Base-by-base conservation (phyloP, 37 sponge, comb jelly and placozoan genomes). In the Diacarnus erythraeanus region DNA sequence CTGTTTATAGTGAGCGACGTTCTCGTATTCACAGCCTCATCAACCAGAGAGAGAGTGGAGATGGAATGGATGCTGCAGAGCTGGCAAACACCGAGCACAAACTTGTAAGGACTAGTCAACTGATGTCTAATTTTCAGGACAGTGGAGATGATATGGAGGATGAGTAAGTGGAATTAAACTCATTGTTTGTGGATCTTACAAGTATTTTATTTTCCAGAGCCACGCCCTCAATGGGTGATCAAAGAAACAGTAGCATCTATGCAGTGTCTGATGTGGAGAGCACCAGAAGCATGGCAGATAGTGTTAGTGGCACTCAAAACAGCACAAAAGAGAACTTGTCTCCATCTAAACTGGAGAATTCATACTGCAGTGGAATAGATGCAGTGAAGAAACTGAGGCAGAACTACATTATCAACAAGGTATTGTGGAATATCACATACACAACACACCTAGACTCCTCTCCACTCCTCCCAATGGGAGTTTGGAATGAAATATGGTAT, bases 351-450 rank as follows among this genome's bases (percentile, higher is more conserved):
- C 15, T 57, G 58, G 75, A 75, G 59, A 57, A 54, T 33, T 75
- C 75, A 35, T 59, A 44, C 4, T 71, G 59, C 43, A 59, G 71
- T 60, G 81, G 81, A 1, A 59, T 66, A 40, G 88, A 82, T 77
- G 83, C 83, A 12, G 74, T 88, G n/a, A 69, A 82, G 64, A 88
- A 69, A 72, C 74, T 88, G 27, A 58, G 77, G n/a, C 38, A 44
- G 21, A 70, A 88, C 51, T 77, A 77, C 38, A 59, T 20, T 26
- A 60, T 88, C 30, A 88, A 88, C 59, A 88, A 88, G 79, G 88
- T 88, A 56, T 21, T 17, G 17, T 54, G 56, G 17, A 54, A 20
- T 10, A 64, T 18, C 65, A 25, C n/a, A 64, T 64, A 23, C 65
- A 64, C 26, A 64, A 25, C n/a, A 26, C 27, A 64, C n/a, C n/a